Evolutionary conservation across 2,888 invertebrate genomes (phyloP).

Genomic region (Leptothorax acervorum): DNA sequence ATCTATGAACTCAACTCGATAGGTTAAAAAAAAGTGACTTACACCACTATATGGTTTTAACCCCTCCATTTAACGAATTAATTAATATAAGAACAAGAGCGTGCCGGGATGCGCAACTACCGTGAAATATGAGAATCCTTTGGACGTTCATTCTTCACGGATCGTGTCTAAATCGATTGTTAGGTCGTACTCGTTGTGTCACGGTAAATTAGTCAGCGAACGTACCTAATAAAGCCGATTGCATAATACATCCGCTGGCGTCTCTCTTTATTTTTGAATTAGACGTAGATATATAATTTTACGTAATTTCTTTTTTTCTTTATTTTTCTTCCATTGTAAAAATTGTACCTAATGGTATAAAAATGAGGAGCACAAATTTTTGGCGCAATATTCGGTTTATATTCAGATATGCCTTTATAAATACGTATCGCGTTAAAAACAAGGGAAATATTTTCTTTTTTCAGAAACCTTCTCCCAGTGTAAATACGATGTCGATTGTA

Average conservation of each 20-base stretch:
- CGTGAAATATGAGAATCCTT: background rate
- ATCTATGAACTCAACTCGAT: too few species aligned
- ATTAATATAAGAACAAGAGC: background rate
- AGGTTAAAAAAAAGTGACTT: too few species aligned
- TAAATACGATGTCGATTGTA: conserved; percentile 77
- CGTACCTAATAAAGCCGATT: background rate
- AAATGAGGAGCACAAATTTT: background rate
- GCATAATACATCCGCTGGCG: background rate
- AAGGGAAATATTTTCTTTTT: conserved; percentile 53
- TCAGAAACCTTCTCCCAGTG: conserved; percentile 78
- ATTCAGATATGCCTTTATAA: background rate
- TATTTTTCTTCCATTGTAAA: background rate
- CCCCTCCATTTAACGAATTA: background rate
- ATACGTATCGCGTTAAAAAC: background rate
- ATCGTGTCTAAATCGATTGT: conserved; percentile 21
- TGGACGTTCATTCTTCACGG: background rate
- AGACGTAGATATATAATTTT: background rate
- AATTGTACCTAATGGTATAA: background rate
- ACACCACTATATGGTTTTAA: too few species aligned
- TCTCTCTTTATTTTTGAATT: background rate
- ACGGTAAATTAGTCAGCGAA: background rate
- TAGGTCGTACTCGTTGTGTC: background rate
- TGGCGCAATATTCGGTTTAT: background rate
- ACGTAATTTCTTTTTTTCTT: background rate
- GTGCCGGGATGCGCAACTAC: background rate